Percentiles rank a stretch among this genome's conserved stretches.
Conservation (phyloP, 2,888 invertebrate genomes). For the Apodemia mormo region DNA sequence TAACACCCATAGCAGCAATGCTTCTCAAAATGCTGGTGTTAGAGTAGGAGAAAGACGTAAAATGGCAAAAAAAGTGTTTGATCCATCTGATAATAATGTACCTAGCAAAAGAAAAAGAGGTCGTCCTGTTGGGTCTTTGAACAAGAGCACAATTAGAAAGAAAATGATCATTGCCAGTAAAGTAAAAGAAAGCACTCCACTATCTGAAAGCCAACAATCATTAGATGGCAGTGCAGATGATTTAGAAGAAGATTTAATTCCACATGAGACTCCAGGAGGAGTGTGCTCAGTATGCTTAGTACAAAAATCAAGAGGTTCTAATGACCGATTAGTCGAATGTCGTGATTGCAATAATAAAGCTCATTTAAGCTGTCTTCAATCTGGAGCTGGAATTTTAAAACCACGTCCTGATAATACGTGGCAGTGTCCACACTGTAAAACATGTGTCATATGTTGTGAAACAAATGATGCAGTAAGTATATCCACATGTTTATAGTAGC, state of each 20-base stretch:
- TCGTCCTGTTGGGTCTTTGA: conserved; percentile 83
- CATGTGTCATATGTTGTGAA: conserved; percentile 91
- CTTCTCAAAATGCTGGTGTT: conserved; percentile 61
- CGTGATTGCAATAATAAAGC: conserved; percentile 88
- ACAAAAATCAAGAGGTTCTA: conserved; percentile 81
- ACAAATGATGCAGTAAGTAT: conserved; percentile 86
- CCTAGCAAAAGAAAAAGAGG: conserved; percentile 87
- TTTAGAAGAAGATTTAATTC: conserved; percentile 64
- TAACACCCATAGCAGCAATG: conserved; percentile 50
- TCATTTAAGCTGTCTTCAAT: conserved; percentile 86
- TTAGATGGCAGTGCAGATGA: conserved; percentile 73
- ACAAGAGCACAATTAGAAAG: conserved; percentile 82
- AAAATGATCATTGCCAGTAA: conserved; percentile 60
- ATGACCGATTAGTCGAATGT: conserved; percentile 85
- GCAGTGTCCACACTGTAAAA: conserved; percentile 96
- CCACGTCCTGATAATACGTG: conserved; percentile 86
- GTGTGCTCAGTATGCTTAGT: conserved; percentile 84
- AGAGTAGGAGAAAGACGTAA: conserved; percentile 83
- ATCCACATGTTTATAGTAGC: background rate
- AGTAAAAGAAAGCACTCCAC: conserved; percentile 60
- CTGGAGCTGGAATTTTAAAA: conserved; percentile 84
- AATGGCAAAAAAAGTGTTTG: conserved; percentile 92
- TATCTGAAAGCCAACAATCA: conserved; percentile 67
- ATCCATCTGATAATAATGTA: conserved; percentile 91
- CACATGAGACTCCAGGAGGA: conserved; percentile 77